A percentile compares a stretch with the other conserved stretches of the same genome.
phyloP scores from a whole-genome alignment of 2,113 vertebrate genomes.

The Onychostruthus taczanowskii region DNA sequence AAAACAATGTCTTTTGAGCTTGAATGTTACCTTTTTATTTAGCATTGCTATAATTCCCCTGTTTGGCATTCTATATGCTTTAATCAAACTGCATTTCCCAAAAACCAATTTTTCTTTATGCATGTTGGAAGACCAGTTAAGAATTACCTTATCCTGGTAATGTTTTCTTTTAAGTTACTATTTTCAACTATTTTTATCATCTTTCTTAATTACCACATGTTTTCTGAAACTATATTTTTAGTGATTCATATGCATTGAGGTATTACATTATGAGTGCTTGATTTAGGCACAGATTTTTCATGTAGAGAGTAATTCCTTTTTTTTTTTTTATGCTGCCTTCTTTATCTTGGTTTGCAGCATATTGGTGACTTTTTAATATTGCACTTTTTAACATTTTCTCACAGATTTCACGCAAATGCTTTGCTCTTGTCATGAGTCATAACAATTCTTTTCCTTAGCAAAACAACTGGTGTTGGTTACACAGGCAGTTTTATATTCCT shows the following conservation, averaged over 20 bases:
- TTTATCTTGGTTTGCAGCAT: background rate
- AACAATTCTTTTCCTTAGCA: background rate
- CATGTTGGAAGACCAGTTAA: background rate
- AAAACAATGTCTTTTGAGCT: background rate
- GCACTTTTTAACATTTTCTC: no score
- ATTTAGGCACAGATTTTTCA: background rate
- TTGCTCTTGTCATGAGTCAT: background rate
- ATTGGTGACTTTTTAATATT: background rate
- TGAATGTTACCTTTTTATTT: background rate
- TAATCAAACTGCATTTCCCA: background rate
- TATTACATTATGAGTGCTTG: background rate
- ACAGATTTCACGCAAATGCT: background rate
- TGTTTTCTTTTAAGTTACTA: background rate
- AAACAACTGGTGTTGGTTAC: background rate
- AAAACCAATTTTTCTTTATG: background rate
- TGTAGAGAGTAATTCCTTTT: rapidly evolving
- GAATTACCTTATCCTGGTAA: background rate
- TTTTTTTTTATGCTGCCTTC: background rate
- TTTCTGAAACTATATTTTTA: background rate
- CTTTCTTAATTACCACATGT: background rate
- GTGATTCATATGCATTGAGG: background rate
- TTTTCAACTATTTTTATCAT: background rate
- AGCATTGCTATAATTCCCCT: background rate
- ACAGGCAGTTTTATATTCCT: background rate
- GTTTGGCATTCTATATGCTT: background rate